Evolutionary conservation across 2,797 vertebrate genomes (phyloP), one percentile per base, ranked within the genome.

Genomic region (Aulostomus chinensis): DNA sequence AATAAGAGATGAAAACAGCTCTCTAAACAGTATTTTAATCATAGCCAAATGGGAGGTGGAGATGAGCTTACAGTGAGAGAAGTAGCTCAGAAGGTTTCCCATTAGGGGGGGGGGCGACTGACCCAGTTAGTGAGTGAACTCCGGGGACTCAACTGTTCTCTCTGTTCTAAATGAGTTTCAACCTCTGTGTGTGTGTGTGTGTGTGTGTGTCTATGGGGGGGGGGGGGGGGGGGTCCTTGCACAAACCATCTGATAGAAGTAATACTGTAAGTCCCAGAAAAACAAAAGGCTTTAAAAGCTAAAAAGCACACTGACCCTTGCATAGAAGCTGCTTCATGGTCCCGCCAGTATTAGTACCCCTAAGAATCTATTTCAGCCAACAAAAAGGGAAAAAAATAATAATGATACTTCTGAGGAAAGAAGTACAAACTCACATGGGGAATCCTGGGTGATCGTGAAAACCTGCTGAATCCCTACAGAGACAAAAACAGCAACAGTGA

Each of bases 401-500:
- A 4, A 9, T n/a, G 28, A 11, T 13, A 36, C 25, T n/a, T 33
- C 10, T 15, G 3, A 55, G 7, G 22, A n/a, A 15, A 38, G 12
- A 17, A 32, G 59, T 59, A 4, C 17, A 36, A 59, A 90, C 88
- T 89, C 83, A 94, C 92, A 74, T 94, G 95, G 2, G 88, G 71
- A 70, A 93, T 89, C 43, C 91, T 89, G 13, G 95, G 94, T 32
- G 96, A 94, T 56, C 92, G 90, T 48, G 89, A 81, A 61, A 92
- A 93, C 74, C 92, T 90, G 68, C 85, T 78, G 58, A 91, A 84
- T 49, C 93, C 94, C 95, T 98, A 83, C 2, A 38, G 73, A 74
- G 42, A 79, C 58, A 9, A 67, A 42, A 64, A 28, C n/a, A 30
- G 26, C 13, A 58, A 25, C n/a, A n/a, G n/a, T n/a, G n/a, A n/a